These are phyloP conservation scores for Solenopsis invicta DNA, from an alignment of 1,140 invertebrate species.

Conservation along the genomic window DNA sequence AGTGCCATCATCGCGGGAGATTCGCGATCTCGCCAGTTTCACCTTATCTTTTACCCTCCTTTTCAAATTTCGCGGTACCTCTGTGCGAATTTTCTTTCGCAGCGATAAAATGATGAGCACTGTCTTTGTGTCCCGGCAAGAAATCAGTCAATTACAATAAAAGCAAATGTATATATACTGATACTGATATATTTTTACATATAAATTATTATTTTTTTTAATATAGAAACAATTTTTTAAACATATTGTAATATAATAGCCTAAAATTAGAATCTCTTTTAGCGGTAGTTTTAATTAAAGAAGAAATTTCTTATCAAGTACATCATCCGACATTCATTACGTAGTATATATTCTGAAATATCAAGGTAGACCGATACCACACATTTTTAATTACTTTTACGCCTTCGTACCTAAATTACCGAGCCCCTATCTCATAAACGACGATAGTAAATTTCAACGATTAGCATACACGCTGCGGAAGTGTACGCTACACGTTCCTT, in stretches of 20 bases:
- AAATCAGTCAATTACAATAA: not conserved
- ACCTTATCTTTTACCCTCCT: not conserved
- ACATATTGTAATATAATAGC: not conserved
- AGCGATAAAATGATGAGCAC: not conserved
- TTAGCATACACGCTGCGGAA: slow-evolving; percentile 61
- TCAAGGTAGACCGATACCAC: slow-evolving; percentile 28
- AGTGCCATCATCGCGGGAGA: slow-evolving; percentile 71
- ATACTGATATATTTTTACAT: not conserved
- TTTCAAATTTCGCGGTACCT: slow-evolving; percentile 38
- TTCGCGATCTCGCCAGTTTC: slow-evolving; percentile 60
- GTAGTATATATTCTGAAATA: slow-evolving; percentile 2
- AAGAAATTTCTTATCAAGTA: not conserved
- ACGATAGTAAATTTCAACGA: slow-evolving; percentile 66
- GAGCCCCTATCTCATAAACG: slow-evolving; percentile 58
- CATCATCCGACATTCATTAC: not conserved
- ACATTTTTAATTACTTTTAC: slow-evolving; percentile 60
- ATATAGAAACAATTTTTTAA: not conserved
- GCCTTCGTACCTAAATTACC: slow-evolving; percentile 42
- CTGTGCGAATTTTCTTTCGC: not conserved
- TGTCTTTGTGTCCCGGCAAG: not conserved
- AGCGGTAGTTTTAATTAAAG: slow-evolving; percentile 29
- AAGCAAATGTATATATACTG: not conserved
- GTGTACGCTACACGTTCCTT: slow-evolving; percentile 70
- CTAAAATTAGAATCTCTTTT: slow-evolving; percentile 20
- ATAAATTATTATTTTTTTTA: slow-evolving; percentile 4